Evolutionary conservation across 2,888 invertebrate genomes (phyloP).

Genomic region (Bugulina stolonifera): DNA sequence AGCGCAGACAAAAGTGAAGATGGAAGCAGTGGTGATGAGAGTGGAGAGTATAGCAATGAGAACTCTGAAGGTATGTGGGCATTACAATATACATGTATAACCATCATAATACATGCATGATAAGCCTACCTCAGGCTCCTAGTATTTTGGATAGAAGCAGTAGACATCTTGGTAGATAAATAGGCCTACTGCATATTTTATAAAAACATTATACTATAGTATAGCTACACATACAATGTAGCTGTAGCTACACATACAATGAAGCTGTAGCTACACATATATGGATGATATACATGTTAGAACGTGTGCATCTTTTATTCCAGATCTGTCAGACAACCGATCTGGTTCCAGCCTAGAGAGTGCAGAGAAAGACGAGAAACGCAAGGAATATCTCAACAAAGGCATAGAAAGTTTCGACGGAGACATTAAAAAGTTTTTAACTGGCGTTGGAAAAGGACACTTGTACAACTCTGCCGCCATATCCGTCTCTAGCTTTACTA

Average conservation of each 20-base stretch:
- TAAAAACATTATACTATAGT: too few species aligned
- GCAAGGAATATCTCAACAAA: constrained; percentile 19
- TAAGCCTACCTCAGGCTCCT: too few species aligned
- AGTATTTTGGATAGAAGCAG: too few species aligned
- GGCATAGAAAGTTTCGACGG: constrained; percentile 16
- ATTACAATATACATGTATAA: too few species aligned
- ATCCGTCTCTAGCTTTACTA: too few species aligned
- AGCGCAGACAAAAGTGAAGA: neutral
- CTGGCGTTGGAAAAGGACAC: neutral
- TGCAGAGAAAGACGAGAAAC: constrained; percentile 1
- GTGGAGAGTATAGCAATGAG: constrained; percentile 21
- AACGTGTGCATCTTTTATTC: neutral
- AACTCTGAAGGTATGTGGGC: constrained; percentile 12
- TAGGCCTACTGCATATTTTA: too few species aligned
- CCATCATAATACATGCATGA: too few species aligned
- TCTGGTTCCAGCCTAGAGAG: constrained; percentile 12
- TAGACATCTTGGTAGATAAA: too few species aligned
- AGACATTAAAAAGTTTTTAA: neutral
- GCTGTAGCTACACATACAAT: too few species aligned
- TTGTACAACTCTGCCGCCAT: neutral
- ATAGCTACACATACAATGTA: too few species aligned
- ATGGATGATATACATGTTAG: too few species aligned
- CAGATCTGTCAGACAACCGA: neutral
- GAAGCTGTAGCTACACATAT: too few species aligned
- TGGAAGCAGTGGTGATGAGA: constrained; percentile 1